Percentiles rank a stretch among this genome's conserved stretches.
These are phyloP conservation scores for Calameuta pallipes DNA, from an alignment of 2,888 invertebrate species.

Conservation along the genomic window DNA sequence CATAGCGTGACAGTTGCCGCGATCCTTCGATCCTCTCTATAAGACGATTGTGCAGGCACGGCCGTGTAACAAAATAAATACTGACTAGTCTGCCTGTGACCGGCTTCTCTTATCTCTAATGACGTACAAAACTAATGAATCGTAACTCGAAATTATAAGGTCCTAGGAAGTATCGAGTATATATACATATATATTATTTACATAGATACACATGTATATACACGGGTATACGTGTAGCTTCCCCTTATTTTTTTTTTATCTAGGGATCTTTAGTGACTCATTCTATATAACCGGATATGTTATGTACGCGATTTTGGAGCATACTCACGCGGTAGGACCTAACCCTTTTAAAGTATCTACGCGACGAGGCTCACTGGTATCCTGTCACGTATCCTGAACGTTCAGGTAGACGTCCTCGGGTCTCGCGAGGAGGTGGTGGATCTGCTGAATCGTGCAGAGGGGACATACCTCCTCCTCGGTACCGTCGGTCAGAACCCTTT, in stretches of 20 bases:
- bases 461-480: conserved; percentile 58
- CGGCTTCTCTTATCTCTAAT: conserved; percentile 5
- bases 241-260: background rate
- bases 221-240: background rate
- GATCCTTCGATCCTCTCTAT: background rate
- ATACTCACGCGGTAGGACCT: background rate
- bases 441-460: conserved; percentile 59
- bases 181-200: background rate
- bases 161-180: background rate
- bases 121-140: background rate
- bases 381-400: conserved; percentile 44
- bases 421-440: conserved; percentile 53
- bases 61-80: conserved; percentile 49
- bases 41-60: conserved; percentile 18
- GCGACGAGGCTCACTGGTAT: background rate
- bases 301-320: background rate
- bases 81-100: conserved; percentile 51
- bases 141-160: background rate
- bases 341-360: background rate
- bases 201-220: conserved; percentile 2
- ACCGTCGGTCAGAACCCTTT: conserved; percentile 41
- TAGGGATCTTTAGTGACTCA: background rate
- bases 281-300: background rate
- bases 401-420: conserved; percentile 52
- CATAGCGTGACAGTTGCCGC: background rate